These are phyloP conservation scores for Emmelina monodactyla DNA, from an alignment of 2,888 invertebrate species.

Conservation along the genomic window DNA sequence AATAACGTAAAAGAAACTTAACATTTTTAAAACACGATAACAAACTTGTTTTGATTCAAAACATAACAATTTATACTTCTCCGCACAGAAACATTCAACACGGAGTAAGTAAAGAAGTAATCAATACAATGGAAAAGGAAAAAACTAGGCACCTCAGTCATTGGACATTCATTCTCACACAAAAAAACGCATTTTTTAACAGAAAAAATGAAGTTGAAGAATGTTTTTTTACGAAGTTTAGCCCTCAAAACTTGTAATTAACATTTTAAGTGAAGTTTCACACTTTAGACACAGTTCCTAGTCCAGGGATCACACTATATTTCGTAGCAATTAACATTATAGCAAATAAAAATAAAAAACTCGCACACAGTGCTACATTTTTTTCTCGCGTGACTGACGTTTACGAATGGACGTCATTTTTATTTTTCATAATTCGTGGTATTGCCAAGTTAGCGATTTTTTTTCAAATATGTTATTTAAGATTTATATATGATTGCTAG, in stretches of 20 bases:
- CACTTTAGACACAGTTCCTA: background rate
- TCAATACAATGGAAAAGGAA: conserved; percentile 10
- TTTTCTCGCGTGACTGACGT: conserved; percentile 28
- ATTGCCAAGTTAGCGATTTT: too few species aligned
- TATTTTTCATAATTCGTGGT: conserved; percentile 10
- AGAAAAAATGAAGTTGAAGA: background rate
- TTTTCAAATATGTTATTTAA: too few species aligned
- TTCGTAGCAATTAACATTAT: conserved; percentile 7
- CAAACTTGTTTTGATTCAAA: too few species aligned
- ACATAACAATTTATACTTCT: too few species aligned
- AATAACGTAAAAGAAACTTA: too few species aligned
- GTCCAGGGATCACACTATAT: conserved; percentile 1
- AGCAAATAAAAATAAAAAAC: too few species aligned
- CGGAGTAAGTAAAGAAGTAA: conserved; percentile 2
- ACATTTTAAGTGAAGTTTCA: too few species aligned
- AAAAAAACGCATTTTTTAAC: conserved; percentile 26
- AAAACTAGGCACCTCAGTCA: conserved; percentile 8
- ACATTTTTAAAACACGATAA: too few species aligned
- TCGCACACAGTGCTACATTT: background rate
- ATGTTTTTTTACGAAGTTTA: conserved; percentile 23
- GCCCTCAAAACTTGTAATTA: background rate
- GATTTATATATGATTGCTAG: too few species aligned
- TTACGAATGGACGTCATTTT: conserved; percentile 31
- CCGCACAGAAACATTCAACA: too few species aligned
- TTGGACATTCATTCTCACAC: conserved; percentile 16